phyloP scores from a whole-genome alignment of 2,888 invertebrate genomes.

The Amitus sp. region DNA sequence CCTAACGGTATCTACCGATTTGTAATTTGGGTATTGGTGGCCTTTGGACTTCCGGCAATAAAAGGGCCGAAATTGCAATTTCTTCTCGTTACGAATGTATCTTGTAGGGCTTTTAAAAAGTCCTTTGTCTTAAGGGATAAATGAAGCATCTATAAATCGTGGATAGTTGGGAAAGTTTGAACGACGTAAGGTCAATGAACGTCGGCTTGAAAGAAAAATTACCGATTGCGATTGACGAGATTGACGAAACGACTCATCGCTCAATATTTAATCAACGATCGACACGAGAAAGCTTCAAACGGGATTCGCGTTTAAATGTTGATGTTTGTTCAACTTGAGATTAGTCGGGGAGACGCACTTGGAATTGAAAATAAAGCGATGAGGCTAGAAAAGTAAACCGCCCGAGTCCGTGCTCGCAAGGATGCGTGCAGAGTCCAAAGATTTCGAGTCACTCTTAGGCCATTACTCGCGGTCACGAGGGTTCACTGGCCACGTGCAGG shows the following conservation, averaged over 20 bases:
- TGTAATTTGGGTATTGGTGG: conserved; percentile 57
- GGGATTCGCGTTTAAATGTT: background rate
- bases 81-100: too few species aligned
- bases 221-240: background rate
- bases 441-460: conserved; percentile 32
- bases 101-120: too few species aligned
- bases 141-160: too few species aligned
- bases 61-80: conserved; percentile 18
- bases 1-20: conserved; percentile 53
- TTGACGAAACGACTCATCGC: conserved; percentile 6
- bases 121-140: too few species aligned
- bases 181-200: background rate
- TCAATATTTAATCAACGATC: conserved; percentile 11
- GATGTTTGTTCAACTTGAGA: conserved; percentile 5
- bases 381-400: conserved; percentile 17
- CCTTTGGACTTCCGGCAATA: conserved; percentile 48
- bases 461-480: conserved; percentile 42
- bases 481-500: conserved; percentile 40
- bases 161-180: too few species aligned
- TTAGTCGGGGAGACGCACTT: conserved; percentile 3
- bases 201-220: background rate
- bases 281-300: conserved; percentile 11
- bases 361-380: background rate
- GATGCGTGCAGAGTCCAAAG: background rate
- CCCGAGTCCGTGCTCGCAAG: background rate